These are phyloP conservation scores for Callimorpha dominula DNA, from an alignment of 2,888 invertebrate genomes.

Conservation along the genomic window DNA sequence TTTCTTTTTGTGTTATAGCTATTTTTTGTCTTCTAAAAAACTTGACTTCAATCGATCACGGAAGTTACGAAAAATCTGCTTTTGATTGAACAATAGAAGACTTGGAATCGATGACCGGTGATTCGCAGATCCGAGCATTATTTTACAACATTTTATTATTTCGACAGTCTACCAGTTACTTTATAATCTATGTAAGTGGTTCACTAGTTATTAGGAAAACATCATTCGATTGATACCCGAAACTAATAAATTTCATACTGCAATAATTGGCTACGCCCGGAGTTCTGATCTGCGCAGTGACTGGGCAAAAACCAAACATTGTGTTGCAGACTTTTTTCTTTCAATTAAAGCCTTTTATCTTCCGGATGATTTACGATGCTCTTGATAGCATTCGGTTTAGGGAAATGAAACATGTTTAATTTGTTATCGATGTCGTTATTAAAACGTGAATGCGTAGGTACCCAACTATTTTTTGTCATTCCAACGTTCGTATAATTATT, in stretches of 20 bases:
- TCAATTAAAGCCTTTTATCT: constrained; percentile 81
- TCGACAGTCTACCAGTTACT: constrained; percentile 24
- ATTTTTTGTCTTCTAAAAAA: constrained; percentile 76
- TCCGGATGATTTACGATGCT: constrained; percentile 74
- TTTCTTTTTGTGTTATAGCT: constrained; percentile 80
- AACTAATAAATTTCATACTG: constrained; percentile 75
- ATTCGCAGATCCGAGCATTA: constrained; percentile 42
- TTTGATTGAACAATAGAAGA: constrained; percentile 59
- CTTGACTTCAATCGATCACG: constrained; percentile 67
- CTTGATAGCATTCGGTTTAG: constrained; percentile 59
- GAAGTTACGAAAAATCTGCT: constrained; percentile 73
- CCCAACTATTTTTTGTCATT: constrained; percentile 57
- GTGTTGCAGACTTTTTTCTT: constrained; percentile 75
- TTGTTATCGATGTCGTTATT: constrained; percentile 56
- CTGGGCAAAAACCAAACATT: constrained; percentile 72
- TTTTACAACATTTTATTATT: constrained; percentile 35
- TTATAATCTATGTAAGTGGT: constrained; percentile 44
- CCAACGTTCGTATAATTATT: constrained; percentile 68
- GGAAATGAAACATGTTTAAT: constrained; percentile 58
- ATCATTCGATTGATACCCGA: constrained; percentile 71
- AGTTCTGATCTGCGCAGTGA: constrained; percentile 81
- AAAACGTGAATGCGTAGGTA: constrained; percentile 54
- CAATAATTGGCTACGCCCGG: constrained; percentile 77
- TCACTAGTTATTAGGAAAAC: constrained; percentile 54
- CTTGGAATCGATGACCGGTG: constrained; percentile 55